Base-by-base conservation (phyloP, 2,888 invertebrate species). In the Tetragonula carbonaria region DNA sequence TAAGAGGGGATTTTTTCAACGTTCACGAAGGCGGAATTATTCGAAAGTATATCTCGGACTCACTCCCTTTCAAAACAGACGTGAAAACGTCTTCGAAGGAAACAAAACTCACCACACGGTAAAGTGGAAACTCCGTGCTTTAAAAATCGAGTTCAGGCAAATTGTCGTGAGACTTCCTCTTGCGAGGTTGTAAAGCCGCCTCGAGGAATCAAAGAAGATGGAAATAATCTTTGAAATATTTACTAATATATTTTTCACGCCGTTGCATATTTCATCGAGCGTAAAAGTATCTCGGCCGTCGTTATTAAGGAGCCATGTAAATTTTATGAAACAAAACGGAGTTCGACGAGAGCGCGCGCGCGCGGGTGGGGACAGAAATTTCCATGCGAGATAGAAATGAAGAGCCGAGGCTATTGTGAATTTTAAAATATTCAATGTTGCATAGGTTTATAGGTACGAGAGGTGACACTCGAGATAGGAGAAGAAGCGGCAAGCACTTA, bases 401-500 rank as follows among this genome's bases (percentile, higher is more conserved):
- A 33, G 45, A 45, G 45, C 45, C 45, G 8, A 14, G 23, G 14
- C 65, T 38, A 57, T 28, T 33, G 80, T 21, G 45, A 70, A 68
- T 70, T 57, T 57, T 38, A n/a, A 70, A 78, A n/a, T 65, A 66
- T 16, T 14, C 53, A 6, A 21, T 57, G n/a, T 38, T 65, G 13
- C 28, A 28, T 23, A 62, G 6, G n/a, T 59, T 59, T 45, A 45
- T 33, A 67, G n/a, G 6, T 55, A 28, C 16, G n/a, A 23, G 63
- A 16, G 18, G 14, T 28, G 80, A 72, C 67, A 72, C 55, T 78
- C 66, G 66, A 50, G 59, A 57, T 67, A 59, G 18, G 53, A 21
- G 51, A 21, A 45, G 59, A 66, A 72, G 38, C 21, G 53, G 72
- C 28, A 14, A 45, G 45, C 66, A 72, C 79, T 80, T 67, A 62